These are phyloP conservation scores for Linnaemya vulpina DNA, from an alignment of 2,888 invertebrate species.

Conservation along the genomic window DNA sequence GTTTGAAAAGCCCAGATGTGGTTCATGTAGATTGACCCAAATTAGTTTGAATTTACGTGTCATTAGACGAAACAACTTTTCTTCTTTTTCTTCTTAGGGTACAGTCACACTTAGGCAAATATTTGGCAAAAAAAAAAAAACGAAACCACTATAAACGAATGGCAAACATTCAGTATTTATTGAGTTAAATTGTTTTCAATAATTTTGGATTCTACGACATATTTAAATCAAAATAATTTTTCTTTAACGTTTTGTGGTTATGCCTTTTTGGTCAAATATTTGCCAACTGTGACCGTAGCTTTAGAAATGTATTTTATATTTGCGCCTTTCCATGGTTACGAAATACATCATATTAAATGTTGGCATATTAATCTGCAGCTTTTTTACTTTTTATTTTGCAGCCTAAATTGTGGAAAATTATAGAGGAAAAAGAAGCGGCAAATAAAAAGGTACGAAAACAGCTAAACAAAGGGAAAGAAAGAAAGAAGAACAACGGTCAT, in stretches of 20 bases:
- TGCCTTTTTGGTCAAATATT: no score
- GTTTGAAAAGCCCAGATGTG: constrained; percentile 12
- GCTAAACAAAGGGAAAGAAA: background rate
- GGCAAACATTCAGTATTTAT: no score
- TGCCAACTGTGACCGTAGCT: no score
- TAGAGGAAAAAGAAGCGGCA: background rate
- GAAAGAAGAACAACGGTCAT: constrained; percentile 20
- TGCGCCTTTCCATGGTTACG: constrained; percentile 24
- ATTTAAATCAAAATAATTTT: no score
- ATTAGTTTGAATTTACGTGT: constrained; percentile 65
- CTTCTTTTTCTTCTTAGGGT: no score
- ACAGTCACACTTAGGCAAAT: no score
- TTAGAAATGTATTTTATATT: background rate
- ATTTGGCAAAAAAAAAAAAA: no score
- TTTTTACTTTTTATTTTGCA: constrained; percentile 34
- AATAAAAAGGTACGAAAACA: background rate
- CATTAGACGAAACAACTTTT: constrained; percentile 42
- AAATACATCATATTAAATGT: constrained; percentile 67
- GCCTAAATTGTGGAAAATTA: constrained; percentile 53
- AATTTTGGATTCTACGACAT: no score
- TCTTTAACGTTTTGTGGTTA: no score
- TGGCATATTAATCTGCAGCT: constrained; percentile 56
- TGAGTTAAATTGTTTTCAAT: no score
- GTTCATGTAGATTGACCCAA: constrained; percentile 49
- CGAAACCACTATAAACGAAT: no score